Percentiles rank a stretch among this genome's conserved stretches.
These are phyloP conservation scores for Taenaris catops DNA, from an alignment of 2,888 invertebrate genomes.

Conservation along the genomic window DNA sequence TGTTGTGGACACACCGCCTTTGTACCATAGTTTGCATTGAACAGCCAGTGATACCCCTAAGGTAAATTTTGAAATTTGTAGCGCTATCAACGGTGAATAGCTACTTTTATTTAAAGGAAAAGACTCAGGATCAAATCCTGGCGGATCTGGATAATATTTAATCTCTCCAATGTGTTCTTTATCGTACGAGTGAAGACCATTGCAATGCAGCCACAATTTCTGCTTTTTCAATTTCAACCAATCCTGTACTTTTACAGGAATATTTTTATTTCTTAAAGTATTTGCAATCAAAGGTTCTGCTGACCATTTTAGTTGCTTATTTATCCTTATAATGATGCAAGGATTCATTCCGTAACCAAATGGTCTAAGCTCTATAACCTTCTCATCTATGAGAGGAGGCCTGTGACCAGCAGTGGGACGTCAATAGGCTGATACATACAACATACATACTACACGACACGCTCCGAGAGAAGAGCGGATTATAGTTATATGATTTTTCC, in stretches of 20 bases:
- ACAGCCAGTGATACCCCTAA: slow-evolving; percentile 51
- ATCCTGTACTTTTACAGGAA: slow-evolving; percentile 42
- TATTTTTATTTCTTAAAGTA: slow-evolving; percentile 30
- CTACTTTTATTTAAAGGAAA: slow-evolving; percentile 41
- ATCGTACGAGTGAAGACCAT: slow-evolving; percentile 52
- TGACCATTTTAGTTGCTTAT: slow-evolving; percentile 53
- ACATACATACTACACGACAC: too few species aligned
- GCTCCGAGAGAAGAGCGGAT: too few species aligned
- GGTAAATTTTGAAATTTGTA: slow-evolving; percentile 57
- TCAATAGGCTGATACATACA: too few species aligned
- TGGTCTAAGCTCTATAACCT: too few species aligned
- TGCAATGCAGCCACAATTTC: slow-evolving; percentile 54
- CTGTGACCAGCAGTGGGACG: too few species aligned
- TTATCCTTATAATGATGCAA: slow-evolving; percentile 58
- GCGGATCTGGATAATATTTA: slow-evolving; percentile 58
- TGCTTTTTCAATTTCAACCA: slow-evolving; percentile 42
- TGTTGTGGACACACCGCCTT: slow-evolving; percentile 42
- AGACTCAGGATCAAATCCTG: slow-evolving; percentile 48
- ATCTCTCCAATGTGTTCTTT: slow-evolving; percentile 56
- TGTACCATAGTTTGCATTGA: slow-evolving; percentile 60
- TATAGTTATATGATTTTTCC: too few species aligned
- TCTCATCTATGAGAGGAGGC: too few species aligned
- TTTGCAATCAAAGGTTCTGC: slow-evolving; percentile 42
- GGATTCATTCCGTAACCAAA: slow-evolving; percentile 59
- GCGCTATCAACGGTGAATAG: slow-evolving; percentile 47